These are phyloP conservation scores for Galaxias olidus DNA, from an alignment of 2,797 vertebrate genomes.

Conservation along the genomic window DNA sequence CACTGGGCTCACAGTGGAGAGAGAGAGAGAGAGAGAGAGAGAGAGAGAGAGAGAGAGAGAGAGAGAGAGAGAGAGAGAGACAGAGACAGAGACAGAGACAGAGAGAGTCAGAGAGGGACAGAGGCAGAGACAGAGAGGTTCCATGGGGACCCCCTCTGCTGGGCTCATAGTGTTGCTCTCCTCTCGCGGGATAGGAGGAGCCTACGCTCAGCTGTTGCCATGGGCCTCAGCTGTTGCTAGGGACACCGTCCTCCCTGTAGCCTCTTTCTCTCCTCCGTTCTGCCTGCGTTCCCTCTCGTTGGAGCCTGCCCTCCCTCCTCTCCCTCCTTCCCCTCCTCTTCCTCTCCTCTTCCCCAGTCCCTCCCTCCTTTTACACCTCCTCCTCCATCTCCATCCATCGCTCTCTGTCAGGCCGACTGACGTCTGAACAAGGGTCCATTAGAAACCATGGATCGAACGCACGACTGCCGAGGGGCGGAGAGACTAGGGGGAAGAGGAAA, in stretches of 20 bases:
- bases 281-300: slow-evolving; percentile 9
- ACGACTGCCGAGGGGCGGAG: too few relatives aligned
- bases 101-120: slow-evolving; percentile 9
- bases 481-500: too few relatives aligned
- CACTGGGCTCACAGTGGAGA: too few relatives aligned
- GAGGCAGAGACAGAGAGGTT: slow-evolving; percentile 22
- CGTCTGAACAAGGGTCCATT: too few relatives aligned
- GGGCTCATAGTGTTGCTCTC: slow-evolving; percentile 31
- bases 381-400: neutral
- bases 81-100: neutral
- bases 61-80: too few relatives aligned
- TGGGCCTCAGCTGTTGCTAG: slow-evolving; percentile 57
- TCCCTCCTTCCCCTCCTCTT: neutral
- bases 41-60: neutral
- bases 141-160: slow-evolving; percentile 33
- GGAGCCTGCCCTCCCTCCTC: neutral
- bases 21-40: too few relatives aligned
- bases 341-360: neutral
- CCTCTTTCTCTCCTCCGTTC: neutral
- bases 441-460: too few relatives aligned
- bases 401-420: too few relatives aligned
- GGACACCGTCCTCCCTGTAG: slow-evolving; percentile 43
- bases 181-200: slow-evolving; percentile 32
- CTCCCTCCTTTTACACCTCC: neutral
- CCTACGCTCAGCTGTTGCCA: slow-evolving; percentile 53